Percentiles rank a stretch among this genome's conserved stretches.
Evolutionary conservation across 2,888 invertebrate species (phyloP).

Genomic region (Anthophora plumipes): DNA sequence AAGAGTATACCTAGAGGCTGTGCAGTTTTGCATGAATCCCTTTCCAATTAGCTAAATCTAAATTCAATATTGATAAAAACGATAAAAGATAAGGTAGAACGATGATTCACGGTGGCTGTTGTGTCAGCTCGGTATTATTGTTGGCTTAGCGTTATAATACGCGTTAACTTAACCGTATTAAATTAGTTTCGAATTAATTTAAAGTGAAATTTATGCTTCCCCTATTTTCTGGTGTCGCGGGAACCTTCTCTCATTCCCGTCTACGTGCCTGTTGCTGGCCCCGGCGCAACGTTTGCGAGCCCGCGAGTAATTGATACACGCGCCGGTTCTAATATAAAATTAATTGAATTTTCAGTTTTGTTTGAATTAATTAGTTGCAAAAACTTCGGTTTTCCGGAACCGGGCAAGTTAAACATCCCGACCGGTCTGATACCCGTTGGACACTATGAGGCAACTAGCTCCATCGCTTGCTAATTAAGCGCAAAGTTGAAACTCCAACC

Average conservation of each 20-base stretch:
- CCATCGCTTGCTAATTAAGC: slow-evolving; percentile 55
- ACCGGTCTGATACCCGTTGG: slow-evolving; percentile 29
- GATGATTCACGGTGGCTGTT: neutral
- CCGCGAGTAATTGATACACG: slow-evolving; percentile 30
- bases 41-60: neutral
- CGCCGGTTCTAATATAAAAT: slow-evolving; percentile 31
- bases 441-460: slow-evolving; percentile 23
- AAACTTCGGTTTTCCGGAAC: slow-evolving; percentile 43
- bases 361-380: slow-evolving; percentile 51
- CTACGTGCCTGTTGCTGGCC: slow-evolving; percentile 28
- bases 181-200: slow-evolving; percentile 33
- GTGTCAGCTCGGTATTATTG: slow-evolving; percentile 2
- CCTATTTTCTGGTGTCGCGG: slow-evolving; percentile 7
- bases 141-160: neutral
- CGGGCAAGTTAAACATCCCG: slow-evolving; percentile 41
- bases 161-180: slow-evolving; percentile 26
- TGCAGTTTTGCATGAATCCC: neutral
- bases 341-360: slow-evolving; percentile 49
- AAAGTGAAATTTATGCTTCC: slow-evolving; percentile 32
- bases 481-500: slow-evolving; percentile 58
- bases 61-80: neutral
- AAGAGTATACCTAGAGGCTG: too few relatives aligned
- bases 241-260: neutral
- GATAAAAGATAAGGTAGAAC: neutral
- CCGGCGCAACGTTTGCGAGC: slow-evolving; percentile 9